phyloP scores from a whole-genome alignment of 2,113 vertebrate species.

The Plestiodon gilberti region DNA sequence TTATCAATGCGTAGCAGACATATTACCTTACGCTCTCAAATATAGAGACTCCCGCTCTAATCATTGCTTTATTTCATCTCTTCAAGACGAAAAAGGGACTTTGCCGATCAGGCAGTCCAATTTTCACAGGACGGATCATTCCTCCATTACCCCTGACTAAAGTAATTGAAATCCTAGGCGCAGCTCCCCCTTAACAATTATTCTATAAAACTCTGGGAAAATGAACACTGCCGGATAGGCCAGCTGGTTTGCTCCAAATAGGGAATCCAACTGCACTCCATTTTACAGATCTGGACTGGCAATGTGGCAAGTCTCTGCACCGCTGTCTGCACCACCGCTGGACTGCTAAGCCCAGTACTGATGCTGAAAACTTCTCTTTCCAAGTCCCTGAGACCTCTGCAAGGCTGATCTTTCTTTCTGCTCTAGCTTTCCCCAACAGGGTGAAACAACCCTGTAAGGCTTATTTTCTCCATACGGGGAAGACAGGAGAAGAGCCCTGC shows the following conservation, averaged over 20 bases:
- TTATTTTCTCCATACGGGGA: too few species aligned
- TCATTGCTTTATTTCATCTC: slow-evolving; percentile 52
- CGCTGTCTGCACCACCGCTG: too few species aligned
- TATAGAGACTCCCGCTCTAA: slow-evolving; percentile 35
- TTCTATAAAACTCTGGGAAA: slow-evolving; percentile 8
- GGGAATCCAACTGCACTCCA: neutral
- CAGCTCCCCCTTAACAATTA: slow-evolving; percentile 20
- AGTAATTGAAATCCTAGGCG: slow-evolving; percentile 53
- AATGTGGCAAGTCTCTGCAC: neutral
- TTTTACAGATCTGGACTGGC: neutral
- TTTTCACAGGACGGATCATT: slow-evolving; percentile 19
- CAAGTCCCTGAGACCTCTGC: too few species aligned
- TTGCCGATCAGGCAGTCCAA: slow-evolving; percentile 22
- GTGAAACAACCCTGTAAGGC: too few species aligned
- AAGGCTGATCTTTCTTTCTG: too few species aligned
- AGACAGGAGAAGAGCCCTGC: too few species aligned
- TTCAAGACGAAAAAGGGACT: slow-evolving; percentile 42
- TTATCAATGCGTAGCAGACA: slow-evolving; percentile 60
- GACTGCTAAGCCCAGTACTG: too few species aligned
- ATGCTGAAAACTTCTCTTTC: too few species aligned
- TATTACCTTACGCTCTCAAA: slow-evolving; percentile 47
- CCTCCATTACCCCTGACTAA: slow-evolving; percentile 38
- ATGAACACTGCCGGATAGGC: neutral
- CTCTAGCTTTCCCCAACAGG: too few species aligned
- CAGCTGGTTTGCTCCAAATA: neutral